Evolutionary conservation across 2,888 invertebrate genomes (phyloP), one percentile per base, ranked within the genome.

Genomic region (Drosophila dives): DNA sequence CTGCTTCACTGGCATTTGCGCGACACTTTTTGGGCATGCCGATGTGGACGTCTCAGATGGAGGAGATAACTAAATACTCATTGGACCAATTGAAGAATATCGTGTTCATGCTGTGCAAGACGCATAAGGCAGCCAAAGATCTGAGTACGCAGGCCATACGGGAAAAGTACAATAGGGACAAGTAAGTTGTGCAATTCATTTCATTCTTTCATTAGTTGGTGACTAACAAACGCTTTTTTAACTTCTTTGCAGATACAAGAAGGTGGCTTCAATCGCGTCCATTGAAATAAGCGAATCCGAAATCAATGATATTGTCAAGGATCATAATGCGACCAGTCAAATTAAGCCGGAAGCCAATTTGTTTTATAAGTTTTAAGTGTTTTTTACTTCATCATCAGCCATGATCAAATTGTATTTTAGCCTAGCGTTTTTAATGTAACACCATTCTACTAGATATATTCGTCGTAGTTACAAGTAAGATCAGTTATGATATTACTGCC

Each of bases 141-240:
- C 94, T 95, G 81, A 95, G 95, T 45, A 97, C 98, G 91, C 97
- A 97, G 92, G 97, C 98, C 55, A 96, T 98, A 77, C 95, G 95
- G 79, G 98, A 98, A 91, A 99, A 98, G 94, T 99, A 98, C 94
- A 97, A 96, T 93, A 94, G 93, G 81, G 95, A 94, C 92, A 96
- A 96, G 95, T 96, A 88, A 93, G 94, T 93, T 20, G 0, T 8
- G 5, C 1, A n/a, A 45, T 5, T 20, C 0, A 20, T 26, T n/a
- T 29, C 2, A 3, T 8, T 40, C 10, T 8, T 40, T 3, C 15
- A 32, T 3, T 3, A 6, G 8, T 49, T 5, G 32, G 6, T 15
- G 3, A 10, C 7, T 58, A 29, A 71, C 2, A 15, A 42, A 20
- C 17, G 11, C 7, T 8, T 6, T 11, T 10, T 0, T 10, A 3